These are phyloP conservation scores for Tholera decimalis DNA, from an alignment of 2,888 invertebrate species.

Conservation along the genomic window DNA sequence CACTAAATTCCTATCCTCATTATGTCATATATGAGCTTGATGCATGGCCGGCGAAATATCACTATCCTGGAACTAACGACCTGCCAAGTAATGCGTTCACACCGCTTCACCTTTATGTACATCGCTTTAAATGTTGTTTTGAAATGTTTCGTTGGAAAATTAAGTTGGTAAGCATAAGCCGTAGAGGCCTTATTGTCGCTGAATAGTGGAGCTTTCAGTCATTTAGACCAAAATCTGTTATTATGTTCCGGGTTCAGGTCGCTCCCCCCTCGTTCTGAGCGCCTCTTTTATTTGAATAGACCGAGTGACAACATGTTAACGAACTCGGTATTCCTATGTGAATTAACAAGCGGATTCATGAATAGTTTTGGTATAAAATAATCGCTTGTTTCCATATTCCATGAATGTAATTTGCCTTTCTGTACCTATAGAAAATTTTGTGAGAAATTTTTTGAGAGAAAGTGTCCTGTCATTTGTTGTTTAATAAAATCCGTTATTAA, in stretches of 20 bases:
- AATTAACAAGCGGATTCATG: conserved; percentile 13
- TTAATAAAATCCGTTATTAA: background rate
- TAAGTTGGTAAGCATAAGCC: conserved; percentile 12
- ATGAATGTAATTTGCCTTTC: conserved; percentile 9
- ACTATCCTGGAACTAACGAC: conserved; percentile 71
- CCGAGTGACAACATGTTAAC: conserved; percentile 8
- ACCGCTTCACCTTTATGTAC: conserved; percentile 14
- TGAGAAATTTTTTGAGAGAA: too few species aligned
- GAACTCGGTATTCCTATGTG: background rate
- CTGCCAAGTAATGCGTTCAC: conserved; percentile 42
- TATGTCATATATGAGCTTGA: conserved; percentile 77
- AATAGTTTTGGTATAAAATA: conserved; percentile 23
- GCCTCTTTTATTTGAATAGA: conserved; percentile 29
- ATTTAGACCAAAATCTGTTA: conserved; percentile 67
- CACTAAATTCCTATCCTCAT: conserved; percentile 72
- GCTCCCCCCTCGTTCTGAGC: background rate
- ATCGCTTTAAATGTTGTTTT: conserved; percentile 35
- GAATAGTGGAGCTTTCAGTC: conserved; percentile 65
- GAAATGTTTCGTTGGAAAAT: background rate
- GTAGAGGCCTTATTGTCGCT: conserved; percentile 65
- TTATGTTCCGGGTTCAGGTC: conserved; percentile 59
- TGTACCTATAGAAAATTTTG: conserved; percentile 1
- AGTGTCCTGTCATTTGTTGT: too few species aligned
- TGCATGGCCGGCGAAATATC: conserved; percentile 70
- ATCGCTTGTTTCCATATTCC: conserved; percentile 13